Conservation (phyloP, 2,888 invertebrate species). For the Andrena camellia region DNA sequence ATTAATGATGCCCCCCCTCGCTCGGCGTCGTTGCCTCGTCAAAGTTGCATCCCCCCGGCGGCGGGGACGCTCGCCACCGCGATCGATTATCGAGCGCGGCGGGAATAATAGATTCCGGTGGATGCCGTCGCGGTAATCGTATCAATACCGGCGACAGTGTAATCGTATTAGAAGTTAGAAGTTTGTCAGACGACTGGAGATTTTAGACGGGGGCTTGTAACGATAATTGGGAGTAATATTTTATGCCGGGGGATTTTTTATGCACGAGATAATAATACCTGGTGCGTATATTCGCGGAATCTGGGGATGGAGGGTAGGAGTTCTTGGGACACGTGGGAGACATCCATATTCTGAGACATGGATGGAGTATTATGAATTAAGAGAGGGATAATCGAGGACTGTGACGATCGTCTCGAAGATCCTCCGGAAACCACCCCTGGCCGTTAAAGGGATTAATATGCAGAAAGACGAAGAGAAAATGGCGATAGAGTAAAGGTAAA, state of each 20-base stretch:
- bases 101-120: constrained; percentile 17
- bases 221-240: constrained; percentile 4
- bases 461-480: background rate
- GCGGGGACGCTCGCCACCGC: background rate
- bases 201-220: background rate
- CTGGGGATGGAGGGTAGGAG: too few species aligned
- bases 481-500: background rate
- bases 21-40: constrained; percentile 4
- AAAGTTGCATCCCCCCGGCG: constrained; percentile 24
- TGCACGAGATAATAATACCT: background rate
- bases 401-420: too few species aligned
- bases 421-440: too few species aligned
- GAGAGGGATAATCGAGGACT: too few species aligned
- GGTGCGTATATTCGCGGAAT: too few species aligned
- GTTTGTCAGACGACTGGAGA: background rate
- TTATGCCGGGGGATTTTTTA: background rate
- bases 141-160: background rate
- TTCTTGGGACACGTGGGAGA: too few species aligned
- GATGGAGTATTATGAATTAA: too few species aligned
- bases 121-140: background rate
- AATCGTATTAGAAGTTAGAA: background rate
- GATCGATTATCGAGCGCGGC: background rate
- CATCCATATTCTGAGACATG: too few species aligned
- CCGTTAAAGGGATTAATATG: background rate
- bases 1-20: constrained; percentile 45